These are phyloP conservation scores for Drosophila azteca DNA, from an alignment of 1,140 invertebrate genomes.

Conservation along the genomic window DNA sequence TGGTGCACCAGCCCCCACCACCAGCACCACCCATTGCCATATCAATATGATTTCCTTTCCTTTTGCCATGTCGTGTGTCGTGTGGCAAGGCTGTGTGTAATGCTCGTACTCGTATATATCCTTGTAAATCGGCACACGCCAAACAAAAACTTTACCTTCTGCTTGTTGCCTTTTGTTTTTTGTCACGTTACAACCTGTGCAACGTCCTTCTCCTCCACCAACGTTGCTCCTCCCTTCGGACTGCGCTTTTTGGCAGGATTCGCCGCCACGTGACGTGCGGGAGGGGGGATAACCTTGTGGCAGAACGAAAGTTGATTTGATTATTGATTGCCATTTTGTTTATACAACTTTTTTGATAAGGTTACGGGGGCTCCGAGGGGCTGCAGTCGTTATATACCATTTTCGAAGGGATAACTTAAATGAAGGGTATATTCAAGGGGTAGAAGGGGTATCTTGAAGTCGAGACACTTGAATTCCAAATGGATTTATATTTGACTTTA, in stretches of 20 bases:
- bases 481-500: too few species aligned
- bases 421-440: not conserved
- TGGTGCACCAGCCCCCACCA: slow-evolving; percentile 2
- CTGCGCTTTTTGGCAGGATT: slow-evolving; percentile 44
- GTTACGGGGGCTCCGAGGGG: slow-evolving; percentile 39
- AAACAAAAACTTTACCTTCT: slow-evolving; percentile 45
- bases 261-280: slow-evolving; percentile 31
- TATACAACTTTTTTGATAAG: slow-evolving; percentile 38
- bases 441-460: too few species aligned
- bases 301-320: slow-evolving; percentile 57
- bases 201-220: not conserved
- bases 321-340: slow-evolving; percentile 53
- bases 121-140: slow-evolving; percentile 57
- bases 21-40: slow-evolving; percentile 29
- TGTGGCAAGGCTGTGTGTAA: slow-evolving; percentile 43
- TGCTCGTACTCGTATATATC: slow-evolving; percentile 20
- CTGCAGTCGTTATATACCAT: not conserved
- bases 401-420: too few species aligned
- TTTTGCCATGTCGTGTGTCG: not conserved
- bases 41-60: slow-evolving; percentile 54
- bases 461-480: too few species aligned
- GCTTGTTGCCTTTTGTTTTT: slow-evolving; percentile 40
- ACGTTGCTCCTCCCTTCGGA: too few species aligned
- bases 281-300: slow-evolving; percentile 45
- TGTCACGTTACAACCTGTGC: slow-evolving; percentile 36